These are phyloP conservation scores for Andinoacara biseriatus DNA, from an alignment of 2,113 vertebrate genomes.

Conservation along the genomic window DNA sequence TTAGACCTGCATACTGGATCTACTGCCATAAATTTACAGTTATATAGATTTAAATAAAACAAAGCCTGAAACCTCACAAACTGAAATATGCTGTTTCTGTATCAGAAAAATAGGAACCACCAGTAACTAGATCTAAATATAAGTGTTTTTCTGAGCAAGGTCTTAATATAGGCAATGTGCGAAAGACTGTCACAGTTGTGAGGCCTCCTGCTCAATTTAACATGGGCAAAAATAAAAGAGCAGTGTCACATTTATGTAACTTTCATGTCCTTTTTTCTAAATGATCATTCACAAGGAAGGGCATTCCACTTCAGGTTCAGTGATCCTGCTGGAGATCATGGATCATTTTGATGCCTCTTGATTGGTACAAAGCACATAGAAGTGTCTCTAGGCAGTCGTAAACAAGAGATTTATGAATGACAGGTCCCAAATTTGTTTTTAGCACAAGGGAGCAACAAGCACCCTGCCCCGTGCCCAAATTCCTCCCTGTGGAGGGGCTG, in stretches of 20 bases:
- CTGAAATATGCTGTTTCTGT: slow-evolving; percentile 61
- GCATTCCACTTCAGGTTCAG: slow-evolving; percentile 16
- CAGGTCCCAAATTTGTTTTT: slow-evolving; percentile 76
- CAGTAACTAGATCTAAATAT: slow-evolving; percentile 79
- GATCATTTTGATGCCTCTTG: slow-evolving; percentile 14
- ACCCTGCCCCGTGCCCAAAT: slow-evolving; percentile 72
- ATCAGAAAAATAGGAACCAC: slow-evolving; percentile 72
- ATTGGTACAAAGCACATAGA: slow-evolving; percentile 49
- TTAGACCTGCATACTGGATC: neutral
- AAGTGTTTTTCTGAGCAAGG: slow-evolving; percentile 78
- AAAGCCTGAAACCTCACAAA: slow-evolving; percentile 33
- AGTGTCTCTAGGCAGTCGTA: slow-evolving; percentile 60
- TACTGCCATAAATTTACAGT: neutral
- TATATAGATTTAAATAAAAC: slow-evolving; percentile 22
- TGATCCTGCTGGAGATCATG: neutral
- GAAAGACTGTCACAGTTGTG: slow-evolving; percentile 78
- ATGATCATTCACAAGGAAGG: slow-evolving; percentile 18
- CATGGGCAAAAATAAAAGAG: slow-evolving; percentile 73
- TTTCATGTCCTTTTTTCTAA: slow-evolving; percentile 56
- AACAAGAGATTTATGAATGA: slow-evolving; percentile 81
- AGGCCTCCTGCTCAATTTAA: slow-evolving; percentile 76
- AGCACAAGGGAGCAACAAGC: slow-evolving; percentile 71
- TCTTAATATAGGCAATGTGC: slow-evolving; percentile 79
- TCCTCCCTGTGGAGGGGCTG: slow-evolving; percentile 68
- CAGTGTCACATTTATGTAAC: slow-evolving; percentile 71